phyloP scores from a whole-genome alignment of 2,113 vertebrate species.

The Limanda limanda region DNA sequence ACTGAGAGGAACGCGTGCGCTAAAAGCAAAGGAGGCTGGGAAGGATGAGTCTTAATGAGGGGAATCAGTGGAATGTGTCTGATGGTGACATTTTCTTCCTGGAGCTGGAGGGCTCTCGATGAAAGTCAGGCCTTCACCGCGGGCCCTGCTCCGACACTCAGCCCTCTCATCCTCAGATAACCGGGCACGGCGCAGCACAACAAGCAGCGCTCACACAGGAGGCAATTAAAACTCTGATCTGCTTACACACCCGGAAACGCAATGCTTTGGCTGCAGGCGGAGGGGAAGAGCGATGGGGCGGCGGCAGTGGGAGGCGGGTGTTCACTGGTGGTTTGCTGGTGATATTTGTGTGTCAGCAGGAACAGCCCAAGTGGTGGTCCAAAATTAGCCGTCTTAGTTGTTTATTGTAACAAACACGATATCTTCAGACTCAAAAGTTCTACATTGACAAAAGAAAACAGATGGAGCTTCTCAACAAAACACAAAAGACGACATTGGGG shows the following conservation, averaged over 20 bases:
- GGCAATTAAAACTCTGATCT: constrained; percentile 69
- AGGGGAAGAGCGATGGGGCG: constrained; percentile 26
- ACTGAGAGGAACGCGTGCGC: constrained; percentile 35
- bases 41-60: constrained; percentile 74
- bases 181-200: constrained; percentile 19
- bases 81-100: constrained; percentile 74
- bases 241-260: constrained; percentile 70
- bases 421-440: constrained; percentile 27
- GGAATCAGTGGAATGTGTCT: constrained; percentile 73
- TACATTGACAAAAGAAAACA: constrained; percentile 55
- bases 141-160: constrained; percentile 42
- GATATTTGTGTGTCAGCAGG: constrained; percentile 66
- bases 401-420: constrained; percentile 28
- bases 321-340: constrained; percentile 8
- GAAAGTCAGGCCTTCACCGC: constrained; percentile 52
- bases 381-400: constrained; percentile 21
- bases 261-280: constrained; percentile 41
- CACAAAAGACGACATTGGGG: constrained; percentile 28
- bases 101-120: constrained; percentile 53
- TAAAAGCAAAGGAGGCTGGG: constrained; percentile 58
- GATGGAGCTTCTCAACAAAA: constrained; percentile 51
- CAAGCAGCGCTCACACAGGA: constrained; percentile 58
- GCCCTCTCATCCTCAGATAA: constrained; percentile 52
- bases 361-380: constrained; percentile 12
- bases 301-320: constrained; percentile 16